phyloP scores from a whole-genome alignment of 2,888 invertebrate species.

The Eurytoma adleriae region DNA sequence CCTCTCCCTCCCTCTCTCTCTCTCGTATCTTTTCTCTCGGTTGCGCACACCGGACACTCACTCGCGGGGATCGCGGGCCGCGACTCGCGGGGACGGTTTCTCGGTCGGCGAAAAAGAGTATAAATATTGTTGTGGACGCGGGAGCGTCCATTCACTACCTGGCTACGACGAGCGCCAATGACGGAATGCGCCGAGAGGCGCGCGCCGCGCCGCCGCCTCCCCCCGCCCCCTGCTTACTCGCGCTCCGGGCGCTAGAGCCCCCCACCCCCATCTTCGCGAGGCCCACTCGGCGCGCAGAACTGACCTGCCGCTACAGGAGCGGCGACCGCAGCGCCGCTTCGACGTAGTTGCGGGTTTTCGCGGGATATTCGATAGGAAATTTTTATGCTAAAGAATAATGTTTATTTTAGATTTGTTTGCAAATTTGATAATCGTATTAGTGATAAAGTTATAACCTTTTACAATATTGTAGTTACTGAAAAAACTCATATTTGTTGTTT shows the following conservation, averaged over 20 bases:
- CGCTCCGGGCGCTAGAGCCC: neutral
- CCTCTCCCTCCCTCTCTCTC: too few relatives aligned
- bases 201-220: slow-evolving; percentile 28
- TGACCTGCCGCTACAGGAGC: neutral
- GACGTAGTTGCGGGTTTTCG: neutral
- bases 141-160: slow-evolving; percentile 31
- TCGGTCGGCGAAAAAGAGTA: neutral
- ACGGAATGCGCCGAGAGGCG: slow-evolving; percentile 55
- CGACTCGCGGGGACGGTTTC: neutral
- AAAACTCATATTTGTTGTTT: neutral
- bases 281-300: neutral
- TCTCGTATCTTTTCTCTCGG: too few relatives aligned
- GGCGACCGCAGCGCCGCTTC: neutral
- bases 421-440: neutral
- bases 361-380: neutral
- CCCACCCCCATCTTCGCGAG: neutral
- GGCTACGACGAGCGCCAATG: slow-evolving; percentile 49
- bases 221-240: neutral
- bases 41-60: neutral
- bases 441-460: neutral
- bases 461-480: neutral
- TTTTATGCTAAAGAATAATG: too few relatives aligned
- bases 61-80: neutral
- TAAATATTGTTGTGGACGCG: neutral
- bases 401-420: too few relatives aligned